These are phyloP conservation scores for Diadophis punctatus DNA, from an alignment of 2,113 vertebrate genomes.

Conservation along the genomic window DNA sequence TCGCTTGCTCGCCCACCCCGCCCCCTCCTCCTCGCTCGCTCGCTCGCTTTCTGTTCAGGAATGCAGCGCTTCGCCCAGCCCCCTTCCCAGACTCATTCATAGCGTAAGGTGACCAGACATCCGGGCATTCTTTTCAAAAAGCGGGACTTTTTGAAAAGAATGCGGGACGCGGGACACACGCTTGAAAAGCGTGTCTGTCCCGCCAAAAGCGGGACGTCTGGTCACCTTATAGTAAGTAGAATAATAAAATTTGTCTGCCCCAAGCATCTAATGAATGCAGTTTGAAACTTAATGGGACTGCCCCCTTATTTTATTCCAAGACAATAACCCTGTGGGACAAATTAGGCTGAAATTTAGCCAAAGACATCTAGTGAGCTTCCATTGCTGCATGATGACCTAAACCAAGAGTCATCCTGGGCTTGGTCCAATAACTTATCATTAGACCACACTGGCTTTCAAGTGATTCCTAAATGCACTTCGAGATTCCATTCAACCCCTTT, in stretches of 20 bases:
- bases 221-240: no score
- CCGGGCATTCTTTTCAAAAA: no score
- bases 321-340: background rate
- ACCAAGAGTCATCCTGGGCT: background rate
- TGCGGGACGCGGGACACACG: no score
- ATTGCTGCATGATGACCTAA: background rate
- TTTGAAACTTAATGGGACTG: background rate
- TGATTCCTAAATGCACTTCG: background rate
- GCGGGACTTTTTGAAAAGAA: no score
- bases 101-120: no score
- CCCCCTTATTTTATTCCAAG: background rate
- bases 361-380: background rate
- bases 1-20: no score
- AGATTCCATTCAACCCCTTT: background rate
- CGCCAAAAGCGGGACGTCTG: no score
- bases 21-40: no score
- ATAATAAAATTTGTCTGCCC: background rate
- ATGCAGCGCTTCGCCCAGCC: no score
- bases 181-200: no score
- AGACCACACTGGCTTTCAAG: background rate
- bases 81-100: no score
- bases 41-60: no score
- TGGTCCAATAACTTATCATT: background rate
- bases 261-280: background rate
- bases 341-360: background rate